Conservation (phyloP, 2,888 invertebrate species). For the Orthosia gracilis region DNA sequence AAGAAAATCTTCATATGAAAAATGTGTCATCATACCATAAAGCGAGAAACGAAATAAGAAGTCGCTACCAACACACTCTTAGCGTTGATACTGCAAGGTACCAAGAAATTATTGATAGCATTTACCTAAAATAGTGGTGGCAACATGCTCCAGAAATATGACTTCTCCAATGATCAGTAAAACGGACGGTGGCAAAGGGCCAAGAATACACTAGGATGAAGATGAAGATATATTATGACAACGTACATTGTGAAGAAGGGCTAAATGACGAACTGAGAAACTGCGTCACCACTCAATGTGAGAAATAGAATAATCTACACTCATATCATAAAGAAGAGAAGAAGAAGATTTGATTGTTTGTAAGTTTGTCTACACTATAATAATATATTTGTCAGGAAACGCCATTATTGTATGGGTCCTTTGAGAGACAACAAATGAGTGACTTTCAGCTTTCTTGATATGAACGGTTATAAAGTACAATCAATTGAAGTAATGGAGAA, state of each 20-base stretch:
- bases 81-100: slow-evolving; percentile 11
- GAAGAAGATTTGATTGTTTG: too few relatives aligned
- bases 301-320: neutral
- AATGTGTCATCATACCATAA: neutral
- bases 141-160: slow-evolving; percentile 59
- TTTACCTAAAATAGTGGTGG: slow-evolving; percentile 53
- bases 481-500: too few relatives aligned
- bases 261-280: slow-evolving; percentile 37
- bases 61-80: too few relatives aligned
- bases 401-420: too few relatives aligned
- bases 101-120: slow-evolving; percentile 54
- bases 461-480: too few relatives aligned
- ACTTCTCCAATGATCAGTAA: slow-evolving; percentile 51
- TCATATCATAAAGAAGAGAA: too few relatives aligned
- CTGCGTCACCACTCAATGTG: slow-evolving; percentile 40
- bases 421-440: too few relatives aligned
- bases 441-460: too few relatives aligned
- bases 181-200: slow-evolving; percentile 55
- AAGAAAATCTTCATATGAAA: neutral
- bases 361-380: too few relatives aligned
- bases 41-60: neutral
- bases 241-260: slow-evolving; percentile 52
- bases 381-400: too few relatives aligned
- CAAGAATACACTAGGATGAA: slow-evolving; percentile 60
- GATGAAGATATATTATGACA: slow-evolving; percentile 62